phyloP scores from a whole-genome alignment of 2,797 vertebrate species.

The Cossypha dichroa region DNA sequence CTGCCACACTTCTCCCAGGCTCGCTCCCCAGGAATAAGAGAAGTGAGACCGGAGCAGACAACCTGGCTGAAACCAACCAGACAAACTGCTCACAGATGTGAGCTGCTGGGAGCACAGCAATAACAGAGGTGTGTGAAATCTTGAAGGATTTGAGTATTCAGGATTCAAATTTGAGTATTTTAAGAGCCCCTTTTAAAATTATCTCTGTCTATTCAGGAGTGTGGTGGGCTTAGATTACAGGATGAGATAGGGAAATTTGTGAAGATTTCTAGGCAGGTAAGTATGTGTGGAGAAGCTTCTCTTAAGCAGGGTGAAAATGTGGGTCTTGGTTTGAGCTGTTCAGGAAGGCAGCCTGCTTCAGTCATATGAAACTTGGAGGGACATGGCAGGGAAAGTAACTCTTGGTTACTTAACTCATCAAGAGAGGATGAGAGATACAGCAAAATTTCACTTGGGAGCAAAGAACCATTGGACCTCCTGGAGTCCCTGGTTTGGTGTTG shows the following conservation, averaged over 20 bases:
- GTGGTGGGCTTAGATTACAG: not conserved
- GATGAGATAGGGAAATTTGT: not conserved
- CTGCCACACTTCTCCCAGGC: not conserved
- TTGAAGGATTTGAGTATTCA: not conserved
- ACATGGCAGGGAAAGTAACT: not conserved
- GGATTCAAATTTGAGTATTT: not conserved
- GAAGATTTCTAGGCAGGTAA: not conserved
- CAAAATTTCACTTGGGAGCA: not conserved
- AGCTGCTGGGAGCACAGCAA: not conserved
- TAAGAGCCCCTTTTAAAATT: not conserved
- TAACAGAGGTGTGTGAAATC: not conserved
- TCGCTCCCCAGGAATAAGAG: not conserved
- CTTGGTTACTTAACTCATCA: not conserved
- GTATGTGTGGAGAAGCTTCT: not conserved
- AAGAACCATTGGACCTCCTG: not conserved
- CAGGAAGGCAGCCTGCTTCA: not conserved
- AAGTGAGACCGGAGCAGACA: not conserved
- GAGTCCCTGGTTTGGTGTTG: not conserved
- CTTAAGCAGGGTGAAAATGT: not conserved
- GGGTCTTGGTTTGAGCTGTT: not conserved
- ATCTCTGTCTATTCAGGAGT: not conserved
- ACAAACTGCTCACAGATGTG: not conserved
- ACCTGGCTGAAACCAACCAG: not conserved
- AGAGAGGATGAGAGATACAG: not conserved
- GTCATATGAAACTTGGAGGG: not conserved